These are phyloP conservation scores for Anoplophora glabripennis DNA, from an alignment of 1,140 invertebrate species.

Conservation along the genomic window DNA sequence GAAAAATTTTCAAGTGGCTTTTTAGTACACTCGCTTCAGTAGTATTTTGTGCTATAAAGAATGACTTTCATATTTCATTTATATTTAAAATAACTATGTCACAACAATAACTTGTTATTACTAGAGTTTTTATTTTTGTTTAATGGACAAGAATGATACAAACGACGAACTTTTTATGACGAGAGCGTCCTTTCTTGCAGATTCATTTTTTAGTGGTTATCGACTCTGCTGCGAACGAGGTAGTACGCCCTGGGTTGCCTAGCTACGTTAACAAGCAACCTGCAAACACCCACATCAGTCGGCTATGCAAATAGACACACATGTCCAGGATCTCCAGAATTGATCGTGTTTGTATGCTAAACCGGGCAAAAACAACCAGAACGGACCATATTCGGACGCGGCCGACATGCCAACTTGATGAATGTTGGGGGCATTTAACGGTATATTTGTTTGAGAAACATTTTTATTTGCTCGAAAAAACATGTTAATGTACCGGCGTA, in stretches of 20 bases:
- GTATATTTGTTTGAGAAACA: constrained; percentile 21
- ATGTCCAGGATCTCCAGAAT: constrained; percentile 19
- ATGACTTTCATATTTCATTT: no score
- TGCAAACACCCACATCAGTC: constrained; percentile 25
- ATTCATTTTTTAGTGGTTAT: no score
- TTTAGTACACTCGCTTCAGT: no score
- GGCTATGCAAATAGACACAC: constrained; percentile 22
- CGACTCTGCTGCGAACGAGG: neutral
- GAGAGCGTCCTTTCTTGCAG: no score
- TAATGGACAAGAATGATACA: no score
- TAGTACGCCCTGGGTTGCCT: neutral
- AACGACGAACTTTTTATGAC: no score
- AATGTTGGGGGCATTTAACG: constrained; percentile 20
- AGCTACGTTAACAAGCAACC: constrained; percentile 13
- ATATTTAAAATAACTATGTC: no score
- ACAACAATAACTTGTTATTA: no score
- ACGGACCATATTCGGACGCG: constrained; percentile 15
- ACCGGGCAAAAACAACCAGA: constrained; percentile 22
- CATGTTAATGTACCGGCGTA: constrained; percentile 3
- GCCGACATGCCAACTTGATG: constrained; percentile 19
- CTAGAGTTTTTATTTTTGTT: no score
- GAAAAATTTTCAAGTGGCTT: no score
- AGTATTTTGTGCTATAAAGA: no score
- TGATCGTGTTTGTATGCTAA: constrained; percentile 26
- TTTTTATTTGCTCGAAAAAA: constrained; percentile 17